These are phyloP conservation scores for human DNA, from an alignment of 2,113 vertebrate species.

Conservation along the genomic window DNA sequence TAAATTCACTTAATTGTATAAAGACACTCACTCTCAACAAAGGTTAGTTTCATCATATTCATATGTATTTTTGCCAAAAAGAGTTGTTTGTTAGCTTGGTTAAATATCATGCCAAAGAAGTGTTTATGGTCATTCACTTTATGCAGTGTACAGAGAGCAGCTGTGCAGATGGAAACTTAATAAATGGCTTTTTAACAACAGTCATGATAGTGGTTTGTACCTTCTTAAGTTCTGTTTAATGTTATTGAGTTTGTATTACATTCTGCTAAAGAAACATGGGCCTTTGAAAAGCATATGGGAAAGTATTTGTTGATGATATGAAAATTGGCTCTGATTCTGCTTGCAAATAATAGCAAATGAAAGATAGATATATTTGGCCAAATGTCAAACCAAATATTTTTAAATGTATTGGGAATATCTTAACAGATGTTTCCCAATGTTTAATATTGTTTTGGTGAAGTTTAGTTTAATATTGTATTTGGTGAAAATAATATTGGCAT, in stretches of 20 bases:
- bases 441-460: slow-evolving; percentile 17
- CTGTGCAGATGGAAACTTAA: not conserved
- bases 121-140: not conserved
- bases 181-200: slow-evolving; percentile 33
- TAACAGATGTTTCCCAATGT: slow-evolving; percentile 26
- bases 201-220: not conserved
- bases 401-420: not conserved
- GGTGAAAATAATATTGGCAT: not conserved
- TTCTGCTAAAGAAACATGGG: not conserved
- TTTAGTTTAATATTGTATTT: slow-evolving; percentile 21
- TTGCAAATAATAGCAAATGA: slow-evolving; percentile 23
- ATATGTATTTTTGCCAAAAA: not conserved
- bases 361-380: slow-evolving; percentile 18
- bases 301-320: not conserved
- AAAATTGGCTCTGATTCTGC: not conserved
- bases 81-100: not conserved
- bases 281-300: not conserved
- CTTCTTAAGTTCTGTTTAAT: not conserved
- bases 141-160: not conserved
- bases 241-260: not conserved
- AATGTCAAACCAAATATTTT: slow-evolving; percentile 55
- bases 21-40: not conserved
- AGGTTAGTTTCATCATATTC: not conserved
- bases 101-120: not conserved
- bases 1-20: not conserved